Conservation (phyloP, 2,888 invertebrate genomes). For the Philopedon plagiatum region DNA sequence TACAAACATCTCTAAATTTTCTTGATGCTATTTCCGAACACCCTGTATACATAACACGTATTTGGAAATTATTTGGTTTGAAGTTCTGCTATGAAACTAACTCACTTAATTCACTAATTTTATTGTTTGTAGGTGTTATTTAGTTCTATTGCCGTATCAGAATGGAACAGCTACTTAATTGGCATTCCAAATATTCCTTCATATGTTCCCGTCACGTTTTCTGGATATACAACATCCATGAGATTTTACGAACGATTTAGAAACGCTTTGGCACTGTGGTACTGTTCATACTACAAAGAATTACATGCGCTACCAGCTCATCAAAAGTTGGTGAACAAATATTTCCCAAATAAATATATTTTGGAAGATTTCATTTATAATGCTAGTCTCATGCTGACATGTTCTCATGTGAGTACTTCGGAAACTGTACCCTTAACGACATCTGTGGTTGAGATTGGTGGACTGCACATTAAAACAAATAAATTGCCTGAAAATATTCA, state of each 20-base stretch:
- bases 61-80: too few relatives aligned
- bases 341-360: constrained; percentile 59
- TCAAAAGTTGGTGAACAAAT: constrained; percentile 57
- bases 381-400: constrained; percentile 59
- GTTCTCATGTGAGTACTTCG: constrained; percentile 70
- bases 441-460: constrained; percentile 73
- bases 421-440: constrained; percentile 70
- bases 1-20: too few relatives aligned
- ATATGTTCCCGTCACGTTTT: constrained; percentile 68
- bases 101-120: too few relatives aligned
- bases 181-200: constrained; percentile 69
- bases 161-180: constrained; percentile 68
- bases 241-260: constrained; percentile 71
- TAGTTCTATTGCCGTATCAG: constrained; percentile 67
- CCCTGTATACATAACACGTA: too few relatives aligned
- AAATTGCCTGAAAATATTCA: constrained; percentile 60
- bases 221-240: constrained; percentile 67
- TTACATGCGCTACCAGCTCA: constrained; percentile 54
- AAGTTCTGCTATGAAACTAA: too few relatives aligned
- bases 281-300: constrained; percentile 56
- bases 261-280: constrained; percentile 67
- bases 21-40: too few relatives aligned
- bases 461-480: constrained; percentile 66
- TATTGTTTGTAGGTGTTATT: constrained; percentile 51
- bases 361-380: constrained; percentile 58